Conservation (phyloP, 35 echinoderm and acorn worm species). For the Ophioderma brevispina region DNA sequence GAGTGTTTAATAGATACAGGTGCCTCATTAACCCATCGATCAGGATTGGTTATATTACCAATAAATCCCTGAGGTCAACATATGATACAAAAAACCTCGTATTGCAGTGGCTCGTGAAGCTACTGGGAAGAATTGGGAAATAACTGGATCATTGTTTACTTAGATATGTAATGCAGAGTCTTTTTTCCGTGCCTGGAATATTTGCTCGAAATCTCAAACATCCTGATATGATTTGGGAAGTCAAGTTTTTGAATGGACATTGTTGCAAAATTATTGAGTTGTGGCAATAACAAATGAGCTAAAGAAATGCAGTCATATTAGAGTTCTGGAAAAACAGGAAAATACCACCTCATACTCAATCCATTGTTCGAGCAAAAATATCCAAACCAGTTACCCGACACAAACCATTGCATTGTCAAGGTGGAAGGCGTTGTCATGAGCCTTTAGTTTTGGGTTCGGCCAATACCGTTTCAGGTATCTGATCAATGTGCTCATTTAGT, state of each 20-base stretch:
- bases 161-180: not conserved
- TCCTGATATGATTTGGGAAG: not conserved
- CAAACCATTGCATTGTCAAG: not conserved
- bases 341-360: not conserved
- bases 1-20: too few relatives aligned
- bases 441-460: not conserved
- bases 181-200: not conserved
- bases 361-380: not conserved
- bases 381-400: not conserved
- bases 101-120: not conserved
- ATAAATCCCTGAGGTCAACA: not conserved
- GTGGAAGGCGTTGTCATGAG: not conserved
- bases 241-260: not conserved
- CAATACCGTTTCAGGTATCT: not conserved
- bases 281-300: not conserved
- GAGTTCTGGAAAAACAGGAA: too few relatives aligned
- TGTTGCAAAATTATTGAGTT: not conserved
- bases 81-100: not conserved
- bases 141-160: not conserved
- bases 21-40: not conserved
- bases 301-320: too few relatives aligned
- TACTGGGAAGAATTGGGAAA: not conserved
- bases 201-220: not conserved
- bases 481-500: not conserved
- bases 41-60: not conserved